Conservation (phyloP, 92 coral and sea anemone genomes). For the Desmophyllum pertusum region DNA sequence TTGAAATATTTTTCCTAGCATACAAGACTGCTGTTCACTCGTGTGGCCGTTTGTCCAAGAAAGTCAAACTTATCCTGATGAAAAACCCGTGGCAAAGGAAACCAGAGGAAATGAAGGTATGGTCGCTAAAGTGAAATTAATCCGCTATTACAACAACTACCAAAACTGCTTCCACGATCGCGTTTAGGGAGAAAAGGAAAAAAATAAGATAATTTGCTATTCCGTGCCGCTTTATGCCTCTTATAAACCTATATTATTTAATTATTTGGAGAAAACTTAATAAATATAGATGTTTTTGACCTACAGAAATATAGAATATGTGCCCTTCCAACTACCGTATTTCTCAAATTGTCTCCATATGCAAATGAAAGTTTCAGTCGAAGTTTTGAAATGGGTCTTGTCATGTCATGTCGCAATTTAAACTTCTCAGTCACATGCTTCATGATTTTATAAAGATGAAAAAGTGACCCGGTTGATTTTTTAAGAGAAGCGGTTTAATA, state of each 20-base stretch:
- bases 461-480: no score
- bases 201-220: background rate
- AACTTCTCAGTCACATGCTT: background rate
- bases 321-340: no score
- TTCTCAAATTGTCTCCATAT: no score
- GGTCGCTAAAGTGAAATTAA: background rate
- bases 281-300: no score
- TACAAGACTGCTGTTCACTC: conserved; percentile 73
- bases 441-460: background rate
- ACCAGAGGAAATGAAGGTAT: conserved; percentile 66
- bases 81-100: conserved; percentile 76
- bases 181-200: background rate
- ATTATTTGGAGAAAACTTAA: no score
- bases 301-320: background rate
- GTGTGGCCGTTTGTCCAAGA: conserved; percentile 67
- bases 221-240: background rate
- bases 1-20: conserved; percentile 39
- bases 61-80: conserved; percentile 66
- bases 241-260: no score
- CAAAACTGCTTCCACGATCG: background rate
- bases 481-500: no score
- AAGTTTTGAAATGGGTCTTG: background rate
- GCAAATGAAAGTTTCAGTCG: no score
- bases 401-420: background rate
- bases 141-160: no score